Percentiles rank a stretch among this genome's conserved stretches.
Conservation (phyloP, 2,113 vertebrate genomes). For the Rana temporaria region DNA sequence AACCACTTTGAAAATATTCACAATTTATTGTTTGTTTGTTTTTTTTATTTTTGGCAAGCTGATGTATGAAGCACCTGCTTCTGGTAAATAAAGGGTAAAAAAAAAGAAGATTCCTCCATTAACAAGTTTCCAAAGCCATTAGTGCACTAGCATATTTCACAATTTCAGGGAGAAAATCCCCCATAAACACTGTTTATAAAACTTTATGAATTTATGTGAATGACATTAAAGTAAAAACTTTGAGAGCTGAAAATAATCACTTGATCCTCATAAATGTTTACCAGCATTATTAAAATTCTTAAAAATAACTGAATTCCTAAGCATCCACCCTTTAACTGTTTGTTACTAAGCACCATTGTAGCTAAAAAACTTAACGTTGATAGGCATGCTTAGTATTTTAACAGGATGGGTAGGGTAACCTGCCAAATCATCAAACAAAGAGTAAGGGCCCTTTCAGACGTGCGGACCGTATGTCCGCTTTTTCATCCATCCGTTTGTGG, state of each 20-base stretch:
- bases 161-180: background rate
- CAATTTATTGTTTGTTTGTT: background rate
- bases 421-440: no score
- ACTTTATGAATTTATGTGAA: background rate
- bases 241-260: background rate
- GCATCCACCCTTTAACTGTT: background rate
- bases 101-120: background rate
- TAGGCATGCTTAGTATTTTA: no score
- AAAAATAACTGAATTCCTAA: background rate
- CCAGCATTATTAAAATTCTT: background rate
- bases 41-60: background rate
- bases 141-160: background rate
- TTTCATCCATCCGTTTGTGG: no score
- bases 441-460: no score
- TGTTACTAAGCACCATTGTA: background rate
- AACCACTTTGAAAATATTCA: slow-evolving; percentile 13
- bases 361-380: background rate
- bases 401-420: no score
- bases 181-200: background rate
- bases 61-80: slow-evolving; percentile 19
- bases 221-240: background rate
- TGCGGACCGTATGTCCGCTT: no score
- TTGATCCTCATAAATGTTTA: background rate
- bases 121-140: background rate
- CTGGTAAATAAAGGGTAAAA: background rate